Conservation (phyloP, 2,113 vertebrate genomes). For the Chaetorhynchus papuensis region DNA sequence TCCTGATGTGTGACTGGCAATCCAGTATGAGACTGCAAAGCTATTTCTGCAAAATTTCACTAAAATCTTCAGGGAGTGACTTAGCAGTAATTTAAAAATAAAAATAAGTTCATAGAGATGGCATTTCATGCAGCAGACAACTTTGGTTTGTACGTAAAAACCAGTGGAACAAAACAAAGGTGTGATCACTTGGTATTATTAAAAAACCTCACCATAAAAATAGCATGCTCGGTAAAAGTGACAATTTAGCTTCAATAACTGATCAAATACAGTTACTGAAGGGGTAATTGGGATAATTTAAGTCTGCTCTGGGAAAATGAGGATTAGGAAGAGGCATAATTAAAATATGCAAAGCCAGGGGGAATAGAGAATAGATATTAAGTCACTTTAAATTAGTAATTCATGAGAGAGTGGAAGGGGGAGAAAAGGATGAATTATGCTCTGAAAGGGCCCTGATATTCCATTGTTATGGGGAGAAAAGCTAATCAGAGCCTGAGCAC, state of each 20-base stretch:
- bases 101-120: not conserved
- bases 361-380: slow-evolving; percentile 41
- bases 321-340: slow-evolving; percentile 49
- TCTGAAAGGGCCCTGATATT: slow-evolving; percentile 30
- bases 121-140: not conserved
- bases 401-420: slow-evolving; percentile 8
- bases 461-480: not conserved
- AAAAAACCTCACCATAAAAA: slow-evolving; percentile 9
- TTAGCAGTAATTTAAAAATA: not conserved
- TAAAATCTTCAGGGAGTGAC: not conserved
- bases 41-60: not conserved
- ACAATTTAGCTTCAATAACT: slow-evolving; percentile 36
- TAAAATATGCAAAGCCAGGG: slow-evolving; percentile 48
- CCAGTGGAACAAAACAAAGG: not conserved
- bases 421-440: not conserved
- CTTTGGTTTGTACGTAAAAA: not conserved
- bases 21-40: not conserved
- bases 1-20: not conserved
- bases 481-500: not conserved
- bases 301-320: slow-evolving; percentile 38
- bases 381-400: slow-evolving; percentile 46
- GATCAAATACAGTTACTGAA: slow-evolving; percentile 17
- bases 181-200: not conserved
- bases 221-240: not conserved
- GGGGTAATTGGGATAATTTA: slow-evolving; percentile 37